Conservation (phyloP, 2,888 invertebrate species). For the Synergus japonicus region DNA sequence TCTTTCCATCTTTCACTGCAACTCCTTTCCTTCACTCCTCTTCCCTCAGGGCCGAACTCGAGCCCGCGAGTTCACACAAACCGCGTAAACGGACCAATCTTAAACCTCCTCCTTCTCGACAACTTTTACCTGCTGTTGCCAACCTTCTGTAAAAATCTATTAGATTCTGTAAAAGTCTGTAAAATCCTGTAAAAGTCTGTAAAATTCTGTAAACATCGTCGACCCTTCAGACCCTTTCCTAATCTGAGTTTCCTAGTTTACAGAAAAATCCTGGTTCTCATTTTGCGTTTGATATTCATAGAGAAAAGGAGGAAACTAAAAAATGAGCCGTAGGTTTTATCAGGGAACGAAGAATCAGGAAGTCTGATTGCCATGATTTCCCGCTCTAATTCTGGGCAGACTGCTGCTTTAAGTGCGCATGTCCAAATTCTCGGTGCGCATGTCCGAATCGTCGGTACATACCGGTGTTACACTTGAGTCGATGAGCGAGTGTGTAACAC, state of each 20-base stretch:
- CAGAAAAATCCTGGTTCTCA: not conserved
- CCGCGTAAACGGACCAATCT: conserved; percentile 67
- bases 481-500: too few relatives aligned
- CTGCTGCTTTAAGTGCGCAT: too few relatives aligned
- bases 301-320: not conserved
- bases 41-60: conserved; percentile 63
- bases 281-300: conserved; percentile 7
- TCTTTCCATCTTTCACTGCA: not conserved
- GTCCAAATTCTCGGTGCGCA: too few relatives aligned
- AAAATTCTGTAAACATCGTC: conserved; percentile 55
- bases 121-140: conserved; percentile 51
- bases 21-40: not conserved
- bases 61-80: conserved; percentile 62
- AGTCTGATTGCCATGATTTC: too few relatives aligned
- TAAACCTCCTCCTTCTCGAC: conserved; percentile 60
- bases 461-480: too few relatives aligned
- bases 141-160: conserved; percentile 39
- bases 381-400: too few relatives aligned
- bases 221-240: conserved; percentile 52
- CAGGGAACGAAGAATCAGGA: not conserved
- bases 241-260: conserved; percentile 13
- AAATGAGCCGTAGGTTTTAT: not conserved
- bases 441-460: too few relatives aligned
- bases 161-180: conserved; percentile 45
- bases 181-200: not conserved